Evolutionary conservation across 2,797 vertebrate species (phyloP).

Genomic region (Lithobates pipiens): DNA sequence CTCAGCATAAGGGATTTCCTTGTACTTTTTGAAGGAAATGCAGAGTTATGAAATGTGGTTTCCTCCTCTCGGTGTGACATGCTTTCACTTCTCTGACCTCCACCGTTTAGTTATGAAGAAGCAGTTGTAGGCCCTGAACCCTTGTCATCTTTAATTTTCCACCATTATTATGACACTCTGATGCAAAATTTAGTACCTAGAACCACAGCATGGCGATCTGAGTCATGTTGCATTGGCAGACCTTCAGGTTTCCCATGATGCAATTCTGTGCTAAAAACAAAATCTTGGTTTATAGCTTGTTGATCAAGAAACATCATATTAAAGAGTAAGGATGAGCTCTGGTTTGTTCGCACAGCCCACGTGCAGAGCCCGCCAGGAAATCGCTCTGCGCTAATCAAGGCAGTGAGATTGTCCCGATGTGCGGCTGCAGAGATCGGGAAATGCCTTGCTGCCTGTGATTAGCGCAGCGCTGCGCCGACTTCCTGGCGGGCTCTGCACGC

Average conservation of each 20-base stretch:
- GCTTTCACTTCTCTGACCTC: slow-evolving; percentile 27
- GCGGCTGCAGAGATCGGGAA: no score
- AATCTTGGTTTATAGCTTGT: no score
- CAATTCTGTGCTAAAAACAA: neutral
- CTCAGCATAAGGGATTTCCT: slow-evolving; percentile 4
- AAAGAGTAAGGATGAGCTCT: no score
- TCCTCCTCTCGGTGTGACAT: slow-evolving; percentile 29
- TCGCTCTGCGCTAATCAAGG: no score
- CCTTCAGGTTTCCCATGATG: neutral
- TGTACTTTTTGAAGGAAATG: slow-evolving; percentile 31
- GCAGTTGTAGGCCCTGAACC: neutral
- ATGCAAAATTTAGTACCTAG: neutral
- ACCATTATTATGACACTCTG: neutral
- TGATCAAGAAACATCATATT: no score
- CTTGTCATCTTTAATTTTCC: neutral
- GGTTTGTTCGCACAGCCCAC: no score
- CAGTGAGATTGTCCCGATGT: no score
- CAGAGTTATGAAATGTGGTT: slow-evolving; percentile 38
- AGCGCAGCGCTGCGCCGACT: no score
- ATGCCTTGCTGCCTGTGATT: no score
- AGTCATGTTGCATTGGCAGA: neutral
- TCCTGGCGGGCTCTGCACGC: no score
- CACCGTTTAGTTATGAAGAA: neutral
- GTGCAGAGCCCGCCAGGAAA: no score
- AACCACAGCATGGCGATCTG: neutral